phyloP scores from a whole-genome alignment of 2,888 invertebrate genomes.

The Odontothrips loti region DNA sequence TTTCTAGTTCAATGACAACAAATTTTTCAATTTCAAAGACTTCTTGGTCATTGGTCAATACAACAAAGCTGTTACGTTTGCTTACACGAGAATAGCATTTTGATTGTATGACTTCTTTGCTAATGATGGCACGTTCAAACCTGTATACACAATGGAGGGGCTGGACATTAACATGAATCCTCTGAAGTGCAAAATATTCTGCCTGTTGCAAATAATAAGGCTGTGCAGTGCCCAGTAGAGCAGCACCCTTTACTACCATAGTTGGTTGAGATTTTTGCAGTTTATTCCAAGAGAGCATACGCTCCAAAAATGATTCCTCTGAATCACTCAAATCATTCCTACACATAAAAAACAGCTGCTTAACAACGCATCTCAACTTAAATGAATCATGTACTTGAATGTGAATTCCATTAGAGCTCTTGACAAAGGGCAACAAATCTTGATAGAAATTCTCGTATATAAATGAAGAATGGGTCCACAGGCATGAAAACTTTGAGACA shows the following conservation, averaged over 20 bases:
- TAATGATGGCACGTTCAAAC: background rate
- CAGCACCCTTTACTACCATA: background rate
- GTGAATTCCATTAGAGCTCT: background rate
- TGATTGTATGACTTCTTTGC: background rate
- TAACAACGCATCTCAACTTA: background rate
- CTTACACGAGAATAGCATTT: background rate
- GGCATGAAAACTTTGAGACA: background rate
- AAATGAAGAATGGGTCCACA: background rate
- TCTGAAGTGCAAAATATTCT: background rate
- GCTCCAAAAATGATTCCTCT: background rate
- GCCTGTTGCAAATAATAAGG: background rate
- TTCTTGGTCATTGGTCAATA: background rate
- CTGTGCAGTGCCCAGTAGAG: background rate
- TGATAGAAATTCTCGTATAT: background rate
- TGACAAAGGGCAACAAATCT: background rate
- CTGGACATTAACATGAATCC: background rate
- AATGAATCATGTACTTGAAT: slow-evolving; percentile 8
- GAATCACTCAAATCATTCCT: background rate
- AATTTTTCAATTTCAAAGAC: background rate
- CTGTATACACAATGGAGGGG: no score
- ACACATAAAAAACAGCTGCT: background rate
- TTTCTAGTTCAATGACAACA: background rate
- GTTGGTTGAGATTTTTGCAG: background rate
- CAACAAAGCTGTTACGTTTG: background rate
- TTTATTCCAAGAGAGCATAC: no score